A percentile compares a stretch with the other conserved stretches of the same genome.
Conservation (phyloP, 2,888 invertebrate species). For the Julus scanicus region DNA sequence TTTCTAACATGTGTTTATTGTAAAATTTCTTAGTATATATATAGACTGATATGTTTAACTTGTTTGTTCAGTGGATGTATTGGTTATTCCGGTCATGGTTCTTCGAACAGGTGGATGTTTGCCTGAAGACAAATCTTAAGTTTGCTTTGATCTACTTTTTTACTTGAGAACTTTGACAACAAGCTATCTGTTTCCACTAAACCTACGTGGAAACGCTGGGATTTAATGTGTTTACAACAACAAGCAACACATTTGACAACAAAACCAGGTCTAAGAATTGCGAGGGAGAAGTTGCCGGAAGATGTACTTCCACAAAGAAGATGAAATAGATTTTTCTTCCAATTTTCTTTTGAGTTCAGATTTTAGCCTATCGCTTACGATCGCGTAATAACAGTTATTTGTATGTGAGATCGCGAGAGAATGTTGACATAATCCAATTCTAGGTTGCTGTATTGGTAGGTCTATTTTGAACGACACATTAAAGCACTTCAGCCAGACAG, state of each 20-base stretch:
- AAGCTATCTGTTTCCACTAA: neutral
- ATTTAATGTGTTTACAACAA: slow-evolving; percentile 11
- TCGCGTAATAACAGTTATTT: neutral
- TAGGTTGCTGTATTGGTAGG: neutral
- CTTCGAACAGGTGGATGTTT: neutral
- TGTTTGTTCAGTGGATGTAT: too few species aligned
- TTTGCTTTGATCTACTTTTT: neutral
- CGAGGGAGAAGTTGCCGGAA: neutral
- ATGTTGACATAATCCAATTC: slow-evolving; percentile 19
- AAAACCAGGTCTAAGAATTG: neutral
- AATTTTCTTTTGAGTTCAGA: neutral
- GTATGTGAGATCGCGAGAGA: slow-evolving; percentile 10
- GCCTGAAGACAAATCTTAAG: neutral
- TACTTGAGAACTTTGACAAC: neutral
- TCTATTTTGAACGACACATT: neutral
- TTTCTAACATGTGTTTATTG: too few species aligned
- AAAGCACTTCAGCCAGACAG: slow-evolving; percentile 3
- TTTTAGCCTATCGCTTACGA: slow-evolving; percentile 19
- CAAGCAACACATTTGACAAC: neutral
- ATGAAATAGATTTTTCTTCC: slow-evolving; percentile 11
- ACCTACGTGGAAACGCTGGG: neutral
- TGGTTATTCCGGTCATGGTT: neutral
- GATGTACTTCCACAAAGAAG: neutral
- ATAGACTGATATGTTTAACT: too few species aligned
- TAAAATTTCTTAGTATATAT: too few species aligned